Base-by-base conservation (phyloP, 2,797 vertebrate genomes). In the Sebastes nivosus region DNA sequence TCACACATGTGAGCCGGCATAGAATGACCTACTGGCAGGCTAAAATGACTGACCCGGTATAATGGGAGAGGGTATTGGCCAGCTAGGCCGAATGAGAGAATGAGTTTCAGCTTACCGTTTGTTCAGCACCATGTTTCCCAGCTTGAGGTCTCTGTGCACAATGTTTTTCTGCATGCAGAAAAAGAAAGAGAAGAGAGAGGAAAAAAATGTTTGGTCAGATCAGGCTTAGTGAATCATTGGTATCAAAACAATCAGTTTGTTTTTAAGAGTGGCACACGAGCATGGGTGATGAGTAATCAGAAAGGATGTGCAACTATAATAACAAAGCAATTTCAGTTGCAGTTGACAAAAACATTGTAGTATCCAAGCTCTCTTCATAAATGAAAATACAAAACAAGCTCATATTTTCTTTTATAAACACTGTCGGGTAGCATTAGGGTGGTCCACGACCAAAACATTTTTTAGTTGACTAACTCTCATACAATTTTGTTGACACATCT, bases 51-150 rank as follows among this genome's bases (percentile, higher is more conserved):
- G 73, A 80, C 27, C 54, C 14, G 1, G 30, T 75, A 66, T 67
- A 87, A 86, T 59, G 72, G 58, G 25, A 54, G 52, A 54, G 8
- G 29, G 68, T 77, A 78, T 20, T 67, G 46, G 65, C 60, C 65
- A 46, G 68, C 54, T 32, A 68, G 42, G 22, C 42, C 1, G 2
- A 70, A 71, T 59, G 67, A 75, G 30, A 52, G 59, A 55, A 64
- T 66, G 42, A 38, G 63, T n/a, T 70, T 78, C 13, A 13, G 67
- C 96, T 96, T 94, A 99, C 99, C 98, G 97, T 96, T 99, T 99
- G 91, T 99, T 99, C 86, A 99, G 97, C 97, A 99, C 99, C 99
- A 99, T 99, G 94, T 99, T 99, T 92, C 99, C 99, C 80, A 99
- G 97, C 92, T 99, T 99, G 94, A 99, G 96, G 96, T 99, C 99